Evolutionary conservation across 2,113 vertebrate species (phyloP).

Genomic region (Actinemys pallida): DNA sequence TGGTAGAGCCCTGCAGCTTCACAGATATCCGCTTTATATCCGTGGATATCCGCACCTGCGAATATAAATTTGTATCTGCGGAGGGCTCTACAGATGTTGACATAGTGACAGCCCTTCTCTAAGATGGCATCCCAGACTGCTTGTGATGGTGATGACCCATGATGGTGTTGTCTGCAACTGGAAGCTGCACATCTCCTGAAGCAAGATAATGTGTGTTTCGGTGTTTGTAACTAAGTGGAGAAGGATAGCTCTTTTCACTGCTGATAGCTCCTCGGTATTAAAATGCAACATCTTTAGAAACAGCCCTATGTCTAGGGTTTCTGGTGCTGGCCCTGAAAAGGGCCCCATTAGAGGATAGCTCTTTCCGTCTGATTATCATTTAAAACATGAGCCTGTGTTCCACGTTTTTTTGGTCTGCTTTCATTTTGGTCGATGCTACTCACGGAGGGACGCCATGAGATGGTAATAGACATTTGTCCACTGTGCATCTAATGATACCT

Average conservation of each 20-base stretch:
- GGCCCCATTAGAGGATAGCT: not conserved
- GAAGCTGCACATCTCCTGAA: not conserved
- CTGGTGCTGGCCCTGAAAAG: not conserved
- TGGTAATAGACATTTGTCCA: not conserved
- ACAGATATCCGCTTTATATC: too few relatives aligned
- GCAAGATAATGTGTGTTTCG: not conserved
- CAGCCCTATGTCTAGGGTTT: not conserved
- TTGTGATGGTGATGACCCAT: not conserved
- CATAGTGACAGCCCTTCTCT: too few relatives aligned
- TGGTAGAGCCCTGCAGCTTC: too few relatives aligned
- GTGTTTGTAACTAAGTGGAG: not conserved
- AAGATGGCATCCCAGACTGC: not conserved
- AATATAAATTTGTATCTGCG: too few relatives aligned
- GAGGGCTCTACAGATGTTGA: too few relatives aligned
- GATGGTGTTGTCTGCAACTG: not conserved
- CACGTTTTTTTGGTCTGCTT: not conserved
- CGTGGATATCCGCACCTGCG: too few relatives aligned
- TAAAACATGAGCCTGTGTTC: not conserved
- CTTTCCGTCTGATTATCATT: not conserved
- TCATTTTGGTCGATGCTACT: not conserved
- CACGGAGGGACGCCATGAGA: not conserved
- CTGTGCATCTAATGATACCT: slow-evolving; percentile 32
- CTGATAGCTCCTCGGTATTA: not conserved
- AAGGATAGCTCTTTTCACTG: not conserved
- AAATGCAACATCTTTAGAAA: not conserved